These are phyloP conservation scores for Desmophyllum pertusum DNA, from an alignment of 92 coral and sea anemone genomes.

Conservation along the genomic window DNA sequence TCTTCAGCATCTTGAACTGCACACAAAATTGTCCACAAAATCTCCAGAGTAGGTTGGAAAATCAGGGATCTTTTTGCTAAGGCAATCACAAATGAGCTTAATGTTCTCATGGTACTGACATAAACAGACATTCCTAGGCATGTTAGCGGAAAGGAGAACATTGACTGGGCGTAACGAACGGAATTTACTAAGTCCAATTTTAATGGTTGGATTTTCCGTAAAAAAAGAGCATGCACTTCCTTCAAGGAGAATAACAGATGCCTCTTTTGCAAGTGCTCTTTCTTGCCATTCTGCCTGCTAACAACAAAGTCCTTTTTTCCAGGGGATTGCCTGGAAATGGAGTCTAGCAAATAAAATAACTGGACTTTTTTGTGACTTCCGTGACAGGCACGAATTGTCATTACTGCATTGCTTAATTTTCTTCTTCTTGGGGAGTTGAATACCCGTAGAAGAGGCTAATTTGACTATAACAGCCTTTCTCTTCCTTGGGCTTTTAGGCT, in stretches of 20 bases:
- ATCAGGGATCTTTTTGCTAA: conserved; percentile 41
- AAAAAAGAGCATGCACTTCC: conserved; percentile 63
- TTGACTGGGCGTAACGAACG: conserved; percentile 58
- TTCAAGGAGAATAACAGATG: conserved; percentile 58
- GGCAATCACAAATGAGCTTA: conserved; percentile 54
- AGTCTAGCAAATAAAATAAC: conserved; percentile 46
- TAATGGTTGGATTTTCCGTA: conserved; percentile 47
- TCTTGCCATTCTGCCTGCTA: conserved; percentile 49
- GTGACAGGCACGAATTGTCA: conserved; percentile 44
- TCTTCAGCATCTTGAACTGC: conserved; percentile 33
- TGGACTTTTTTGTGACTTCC: conserved; percentile 43
- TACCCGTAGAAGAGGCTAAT: conserved; percentile 51
- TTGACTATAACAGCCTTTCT: conserved; percentile 52
- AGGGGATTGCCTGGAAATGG: conserved; percentile 53
- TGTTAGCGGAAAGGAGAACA: conserved; percentile 52
- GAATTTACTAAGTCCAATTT: conserved; percentile 52
- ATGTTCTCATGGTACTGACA: conserved; percentile 68
- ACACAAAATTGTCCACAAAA: conserved; percentile 54
- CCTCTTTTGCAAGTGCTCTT: conserved; percentile 57
- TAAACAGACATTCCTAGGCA: conserved; percentile 48
- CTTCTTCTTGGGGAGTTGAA: conserved; percentile 21
- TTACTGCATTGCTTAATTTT: conserved; percentile 9
- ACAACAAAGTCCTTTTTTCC: conserved; percentile 60
- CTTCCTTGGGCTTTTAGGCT: conserved; percentile 75
- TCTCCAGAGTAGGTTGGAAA: conserved; percentile 46